Evolutionary conservation across 2,888 invertebrate genomes (phyloP).

Genomic region (Epistrophe grossulariae): DNA sequence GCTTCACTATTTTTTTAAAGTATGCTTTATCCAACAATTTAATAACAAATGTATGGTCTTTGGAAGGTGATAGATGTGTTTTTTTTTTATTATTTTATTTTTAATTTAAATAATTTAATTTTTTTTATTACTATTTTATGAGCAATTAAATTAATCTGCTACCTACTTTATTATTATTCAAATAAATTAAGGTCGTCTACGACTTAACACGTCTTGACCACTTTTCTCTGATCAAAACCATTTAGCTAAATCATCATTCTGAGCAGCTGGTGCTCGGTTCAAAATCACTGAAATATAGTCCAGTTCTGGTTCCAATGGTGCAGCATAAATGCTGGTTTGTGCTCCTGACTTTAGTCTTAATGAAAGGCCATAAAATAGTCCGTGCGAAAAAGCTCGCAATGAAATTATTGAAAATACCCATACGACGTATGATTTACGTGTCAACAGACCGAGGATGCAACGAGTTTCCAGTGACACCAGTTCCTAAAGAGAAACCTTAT

Average conservation of each 20-base stretch:
- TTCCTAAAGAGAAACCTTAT: conserved; percentile 82
- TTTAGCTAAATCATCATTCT: conserved; percentile 85
- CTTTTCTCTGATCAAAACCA: conserved; percentile 86
- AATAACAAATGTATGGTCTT: too few species aligned
- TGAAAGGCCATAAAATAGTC: conserved; percentile 80
- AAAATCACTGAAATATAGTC: conserved; percentile 86
- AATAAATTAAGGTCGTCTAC: conserved; percentile 17
- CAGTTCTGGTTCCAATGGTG: conserved; percentile 83
- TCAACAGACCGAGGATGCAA: conserved; percentile 94
- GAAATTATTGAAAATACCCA: conserved; percentile 86
- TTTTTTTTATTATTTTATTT: too few species aligned
- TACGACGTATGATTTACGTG: conserved; percentile 90
- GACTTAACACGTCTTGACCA: conserved; percentile 78
- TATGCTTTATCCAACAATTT: too few species aligned
- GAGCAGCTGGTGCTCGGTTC: conserved; percentile 85
- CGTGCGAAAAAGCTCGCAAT: conserved; percentile 63
- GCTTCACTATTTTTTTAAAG: too few species aligned
- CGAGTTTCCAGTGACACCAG: conserved; percentile 91
- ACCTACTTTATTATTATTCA: conserved; percentile 30
- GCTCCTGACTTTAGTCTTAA: conserved; percentile 82
- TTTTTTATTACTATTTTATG: too few species aligned
- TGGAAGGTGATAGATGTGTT: too few species aligned
- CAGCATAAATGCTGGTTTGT: conserved; percentile 82
- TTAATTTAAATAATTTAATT: too few species aligned
- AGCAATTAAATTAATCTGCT: not conserved